These are phyloP conservation scores for Polietes domitor DNA, from an alignment of 2,888 invertebrate genomes.

Conservation along the genomic window DNA sequence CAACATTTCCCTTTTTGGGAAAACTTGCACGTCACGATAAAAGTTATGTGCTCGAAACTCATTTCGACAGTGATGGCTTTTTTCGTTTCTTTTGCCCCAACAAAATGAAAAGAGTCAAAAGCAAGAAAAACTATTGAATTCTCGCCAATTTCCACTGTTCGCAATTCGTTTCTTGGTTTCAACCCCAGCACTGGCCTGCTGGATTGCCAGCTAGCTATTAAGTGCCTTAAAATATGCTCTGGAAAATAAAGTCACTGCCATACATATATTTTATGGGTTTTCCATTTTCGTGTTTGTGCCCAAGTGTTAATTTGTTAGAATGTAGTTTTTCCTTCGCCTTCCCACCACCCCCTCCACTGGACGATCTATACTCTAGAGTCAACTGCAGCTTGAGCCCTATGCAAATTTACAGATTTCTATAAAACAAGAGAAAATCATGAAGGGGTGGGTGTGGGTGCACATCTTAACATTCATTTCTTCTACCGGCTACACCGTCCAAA, in stretches of 20 bases:
- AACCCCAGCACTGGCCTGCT: no score
- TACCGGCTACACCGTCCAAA: not conserved
- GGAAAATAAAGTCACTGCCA: slow-evolving; percentile 48
- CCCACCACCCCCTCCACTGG: not conserved
- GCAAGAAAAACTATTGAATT: slow-evolving; percentile 13
- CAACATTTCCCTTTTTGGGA: not conserved
- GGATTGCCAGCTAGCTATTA: not conserved
- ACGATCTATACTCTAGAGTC: no score
- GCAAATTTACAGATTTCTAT: not conserved
- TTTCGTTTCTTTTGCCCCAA: no score
- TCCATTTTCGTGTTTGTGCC: slow-evolving; percentile 20
- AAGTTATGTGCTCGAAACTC: not conserved
- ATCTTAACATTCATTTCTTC: no score
- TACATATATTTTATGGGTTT: slow-evolving; percentile 56
- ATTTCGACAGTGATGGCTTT: not conserved
- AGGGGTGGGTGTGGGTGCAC: no score
- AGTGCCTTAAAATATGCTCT: slow-evolving; percentile 16
- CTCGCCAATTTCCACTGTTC: not conserved
- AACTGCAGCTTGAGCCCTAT: slow-evolving; percentile 1
- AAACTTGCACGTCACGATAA: not conserved
- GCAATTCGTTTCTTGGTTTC: not conserved
- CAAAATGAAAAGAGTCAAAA: not conserved
- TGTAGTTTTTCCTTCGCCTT: slow-evolving; percentile 2
- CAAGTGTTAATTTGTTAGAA: slow-evolving; percentile 29
- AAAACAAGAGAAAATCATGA: no score